phyloP scores from a whole-genome alignment of 2,888 invertebrate species.

The Dysmachus trigonus region DNA sequence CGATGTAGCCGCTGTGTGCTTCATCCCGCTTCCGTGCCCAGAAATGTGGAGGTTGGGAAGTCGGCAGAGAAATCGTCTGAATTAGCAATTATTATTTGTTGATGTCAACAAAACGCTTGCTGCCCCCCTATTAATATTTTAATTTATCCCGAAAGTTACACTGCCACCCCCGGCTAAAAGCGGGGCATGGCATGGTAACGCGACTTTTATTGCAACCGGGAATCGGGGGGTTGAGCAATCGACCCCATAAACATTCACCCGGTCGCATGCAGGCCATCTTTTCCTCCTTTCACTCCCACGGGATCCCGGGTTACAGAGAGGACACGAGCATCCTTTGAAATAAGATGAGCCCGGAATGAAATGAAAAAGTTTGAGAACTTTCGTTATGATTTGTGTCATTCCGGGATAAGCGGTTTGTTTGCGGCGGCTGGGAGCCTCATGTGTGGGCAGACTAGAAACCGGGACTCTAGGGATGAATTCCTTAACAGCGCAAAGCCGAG shows the following conservation, averaged over 20 bases:
- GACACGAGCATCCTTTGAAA: background rate
- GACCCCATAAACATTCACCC: background rate
- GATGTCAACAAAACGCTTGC: conserved; percentile 6
- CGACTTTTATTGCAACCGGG: background rate
- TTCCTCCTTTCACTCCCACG: background rate
- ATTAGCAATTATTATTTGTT: conserved; percentile 4
- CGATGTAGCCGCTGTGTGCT: background rate
- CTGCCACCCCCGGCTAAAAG: background rate
- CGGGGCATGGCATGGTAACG: background rate
- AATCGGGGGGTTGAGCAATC: background rate
- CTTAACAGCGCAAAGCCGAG: background rate
- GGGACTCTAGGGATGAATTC: background rate
- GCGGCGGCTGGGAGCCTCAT: background rate
- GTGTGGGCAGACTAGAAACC: background rate
- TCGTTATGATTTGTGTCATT: background rate
- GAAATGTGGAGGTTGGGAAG: background rate
- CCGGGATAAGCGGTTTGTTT: background rate
- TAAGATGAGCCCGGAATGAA: background rate
- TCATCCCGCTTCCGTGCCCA: background rate
- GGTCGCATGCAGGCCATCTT: background rate
- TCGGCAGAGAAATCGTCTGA: background rate
- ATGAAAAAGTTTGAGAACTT: conserved; percentile 4
- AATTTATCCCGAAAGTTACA: conserved; percentile 17
- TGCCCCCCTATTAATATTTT: background rate
- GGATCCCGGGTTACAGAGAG: background rate